These are phyloP conservation scores for Anguilla pacifica DNA, from an alignment of 2,797 vertebrate genomes.

Conservation along the genomic window DNA sequence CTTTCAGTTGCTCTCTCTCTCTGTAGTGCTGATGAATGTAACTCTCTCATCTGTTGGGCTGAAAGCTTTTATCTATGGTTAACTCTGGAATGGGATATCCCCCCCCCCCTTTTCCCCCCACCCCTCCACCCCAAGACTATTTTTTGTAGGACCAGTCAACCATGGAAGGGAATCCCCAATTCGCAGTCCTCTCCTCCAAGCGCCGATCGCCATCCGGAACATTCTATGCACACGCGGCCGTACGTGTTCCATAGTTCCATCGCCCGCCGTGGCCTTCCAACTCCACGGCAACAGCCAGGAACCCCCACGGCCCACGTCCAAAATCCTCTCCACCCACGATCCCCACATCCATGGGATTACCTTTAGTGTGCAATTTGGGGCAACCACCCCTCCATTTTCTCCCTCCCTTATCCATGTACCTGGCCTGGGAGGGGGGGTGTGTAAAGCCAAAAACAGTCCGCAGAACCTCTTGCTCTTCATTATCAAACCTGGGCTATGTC, in stretches of 20 bases:
- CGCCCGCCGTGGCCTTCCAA: not conserved
- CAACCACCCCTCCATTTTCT: not conserved
- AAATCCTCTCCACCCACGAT: not conserved
- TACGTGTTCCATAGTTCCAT: not conserved
- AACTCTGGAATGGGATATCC: slow-evolving; percentile 13
- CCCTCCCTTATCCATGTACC: not conserved
- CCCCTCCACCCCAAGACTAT: not conserved
- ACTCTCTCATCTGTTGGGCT: slow-evolving; percentile 37
- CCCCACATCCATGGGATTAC: not conserved
- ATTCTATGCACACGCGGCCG: not conserved
- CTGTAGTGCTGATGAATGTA: slow-evolving; percentile 37
- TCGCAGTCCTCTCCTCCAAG: not conserved
- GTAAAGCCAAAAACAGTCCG: not conserved
- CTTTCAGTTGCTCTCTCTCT: not conserved
- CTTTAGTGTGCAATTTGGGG: too few species aligned
- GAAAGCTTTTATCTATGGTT: not conserved
- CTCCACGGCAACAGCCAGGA: not conserved
- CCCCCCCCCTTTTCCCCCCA: not conserved
- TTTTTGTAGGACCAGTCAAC: not conserved
- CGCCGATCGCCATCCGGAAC: not conserved
- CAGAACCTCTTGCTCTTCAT: not conserved
- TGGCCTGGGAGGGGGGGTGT: not conserved
- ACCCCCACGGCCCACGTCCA: not conserved
- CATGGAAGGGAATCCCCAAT: not conserved
- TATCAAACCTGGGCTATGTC: not conserved